phyloP scores from a whole-genome alignment of 92 coral and sea anemone species.

The Anthopleura xanthogrammica region DNA sequence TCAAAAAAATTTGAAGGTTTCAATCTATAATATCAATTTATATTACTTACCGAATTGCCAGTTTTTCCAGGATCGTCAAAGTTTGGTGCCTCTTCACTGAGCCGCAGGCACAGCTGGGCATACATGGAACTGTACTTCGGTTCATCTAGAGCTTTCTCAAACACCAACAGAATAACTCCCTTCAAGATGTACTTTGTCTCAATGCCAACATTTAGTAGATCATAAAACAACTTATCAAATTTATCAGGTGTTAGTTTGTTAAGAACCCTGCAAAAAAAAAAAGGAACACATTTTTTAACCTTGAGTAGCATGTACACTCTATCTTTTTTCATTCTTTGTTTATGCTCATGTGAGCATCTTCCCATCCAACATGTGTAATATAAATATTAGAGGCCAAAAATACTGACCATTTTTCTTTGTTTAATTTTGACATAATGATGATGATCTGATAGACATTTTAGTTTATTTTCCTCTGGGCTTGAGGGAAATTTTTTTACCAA shows the following conservation, averaged over 20 bases:
- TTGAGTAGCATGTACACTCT: no score
- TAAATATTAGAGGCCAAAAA: no score
- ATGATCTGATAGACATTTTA: no score
- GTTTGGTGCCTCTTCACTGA: conserved; percentile 98
- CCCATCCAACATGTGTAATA: no score
- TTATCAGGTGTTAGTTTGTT: conserved; percentile 99
- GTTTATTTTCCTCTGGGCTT: no score
- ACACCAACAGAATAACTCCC: conserved; percentile 96
- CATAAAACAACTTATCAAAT: conserved; percentile 85
- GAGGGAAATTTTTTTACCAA: no score
- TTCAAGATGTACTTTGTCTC: conserved; percentile 93
- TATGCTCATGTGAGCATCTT: no score
- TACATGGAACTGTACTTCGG: conserved; percentile 99
- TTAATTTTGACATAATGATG: no score
- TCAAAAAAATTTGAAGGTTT: no score
- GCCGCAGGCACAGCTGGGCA: conserved; percentile 99
- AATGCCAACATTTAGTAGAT: conserved; percentile 88
- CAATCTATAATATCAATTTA: no score
- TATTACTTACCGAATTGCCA: conserved; percentile 85
- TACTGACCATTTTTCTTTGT: no score
- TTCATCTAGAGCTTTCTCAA: conserved; percentile 99
- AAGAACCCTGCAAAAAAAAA: conserved; percentile 66
- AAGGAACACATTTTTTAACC: background rate
- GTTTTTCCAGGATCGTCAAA: conserved; percentile 99
- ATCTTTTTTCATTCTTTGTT: no score